Evolutionary conservation across 1,140 invertebrate genomes (phyloP).

Genomic region (Lethrus apterus): DNA sequence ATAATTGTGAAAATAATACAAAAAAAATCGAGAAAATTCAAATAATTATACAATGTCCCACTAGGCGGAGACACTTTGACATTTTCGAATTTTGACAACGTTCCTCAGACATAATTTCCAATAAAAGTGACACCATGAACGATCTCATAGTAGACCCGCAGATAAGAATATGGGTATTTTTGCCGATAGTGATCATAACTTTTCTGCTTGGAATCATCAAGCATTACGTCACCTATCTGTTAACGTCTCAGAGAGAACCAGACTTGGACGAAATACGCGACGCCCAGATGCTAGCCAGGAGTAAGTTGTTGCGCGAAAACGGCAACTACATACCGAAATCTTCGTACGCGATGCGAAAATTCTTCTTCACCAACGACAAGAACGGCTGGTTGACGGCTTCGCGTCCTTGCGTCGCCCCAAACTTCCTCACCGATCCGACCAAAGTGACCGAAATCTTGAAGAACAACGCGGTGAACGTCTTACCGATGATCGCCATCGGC

Average conservation of each 20-base stretch:
- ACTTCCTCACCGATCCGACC: conserved; percentile 89
- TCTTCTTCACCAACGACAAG: conserved; percentile 88
- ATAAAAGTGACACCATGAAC: too few species aligned
- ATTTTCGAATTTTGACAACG: too few species aligned
- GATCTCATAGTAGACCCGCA: conserved; percentile 90
- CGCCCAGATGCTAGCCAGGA: conserved; percentile 61
- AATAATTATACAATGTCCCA: too few species aligned
- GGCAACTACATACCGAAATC: conserved; percentile 89
- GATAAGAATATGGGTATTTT: conserved; percentile 94
- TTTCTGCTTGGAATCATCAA: conserved; percentile 92
- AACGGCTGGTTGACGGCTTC: conserved; percentile 83
- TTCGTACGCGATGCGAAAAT: conserved; percentile 83
- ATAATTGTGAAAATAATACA: too few species aligned
- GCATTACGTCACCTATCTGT: conserved; percentile 92
- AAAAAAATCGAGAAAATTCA: too few species aligned
- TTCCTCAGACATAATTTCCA: too few species aligned
- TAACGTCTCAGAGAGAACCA: conserved; percentile 90
- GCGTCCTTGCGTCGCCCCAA: conserved; percentile 69
- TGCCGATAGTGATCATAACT: conserved; percentile 93
- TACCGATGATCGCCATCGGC: conserved; percentile 96
- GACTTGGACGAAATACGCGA: conserved; percentile 92
- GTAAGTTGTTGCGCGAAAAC: conserved; percentile 87
- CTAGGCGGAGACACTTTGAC: too few species aligned
- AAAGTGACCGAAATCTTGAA: conserved; percentile 99
- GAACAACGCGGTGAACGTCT: conserved; percentile 92